phyloP scores from a whole-genome alignment of 2,113 vertebrate species.

The Psittacula cyanocephala region DNA sequence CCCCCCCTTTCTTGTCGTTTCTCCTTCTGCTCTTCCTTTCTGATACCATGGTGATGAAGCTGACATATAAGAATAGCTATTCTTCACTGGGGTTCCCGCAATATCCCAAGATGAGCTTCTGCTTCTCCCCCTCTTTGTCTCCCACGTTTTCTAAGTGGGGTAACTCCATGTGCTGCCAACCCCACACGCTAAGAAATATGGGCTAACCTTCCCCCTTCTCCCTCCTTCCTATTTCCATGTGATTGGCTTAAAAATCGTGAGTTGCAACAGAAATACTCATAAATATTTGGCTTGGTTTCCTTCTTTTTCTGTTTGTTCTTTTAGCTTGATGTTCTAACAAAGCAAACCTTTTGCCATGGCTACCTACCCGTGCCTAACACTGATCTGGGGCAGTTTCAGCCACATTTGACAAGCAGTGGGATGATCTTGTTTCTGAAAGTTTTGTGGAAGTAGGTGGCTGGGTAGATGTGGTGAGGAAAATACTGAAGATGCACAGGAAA shows the following conservation, averaged over 20 bases:
- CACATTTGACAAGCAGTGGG: background rate
- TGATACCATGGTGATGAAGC: conserved; percentile 57
- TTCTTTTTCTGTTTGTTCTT: background rate
- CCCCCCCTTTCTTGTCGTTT: background rate
- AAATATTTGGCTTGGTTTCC: background rate
- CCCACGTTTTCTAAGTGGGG: conserved; percentile 41
- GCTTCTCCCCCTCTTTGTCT: conserved; percentile 18
- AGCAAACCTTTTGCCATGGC: background rate
- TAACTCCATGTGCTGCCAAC: conserved; percentile 12
- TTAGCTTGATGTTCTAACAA: background rate
- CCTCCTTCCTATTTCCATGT: background rate
- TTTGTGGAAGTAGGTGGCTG: background rate
- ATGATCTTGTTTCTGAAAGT: background rate
- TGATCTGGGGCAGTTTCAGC: background rate
- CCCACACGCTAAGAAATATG: background rate
- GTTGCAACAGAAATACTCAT: background rate
- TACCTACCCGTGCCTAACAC: fast-evolving
- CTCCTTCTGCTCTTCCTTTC: conserved; percentile 43
- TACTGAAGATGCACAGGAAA: background rate
- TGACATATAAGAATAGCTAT: conserved; percentile 20
- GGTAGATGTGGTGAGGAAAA: background rate
- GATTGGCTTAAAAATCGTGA: background rate
- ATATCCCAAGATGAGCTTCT: conserved; percentile 3
- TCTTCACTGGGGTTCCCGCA: conserved; percentile 30
- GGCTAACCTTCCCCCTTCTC: background rate